Conservation (phyloP, 2,888 invertebrate species). For the Maniola hyperantus region DNA sequence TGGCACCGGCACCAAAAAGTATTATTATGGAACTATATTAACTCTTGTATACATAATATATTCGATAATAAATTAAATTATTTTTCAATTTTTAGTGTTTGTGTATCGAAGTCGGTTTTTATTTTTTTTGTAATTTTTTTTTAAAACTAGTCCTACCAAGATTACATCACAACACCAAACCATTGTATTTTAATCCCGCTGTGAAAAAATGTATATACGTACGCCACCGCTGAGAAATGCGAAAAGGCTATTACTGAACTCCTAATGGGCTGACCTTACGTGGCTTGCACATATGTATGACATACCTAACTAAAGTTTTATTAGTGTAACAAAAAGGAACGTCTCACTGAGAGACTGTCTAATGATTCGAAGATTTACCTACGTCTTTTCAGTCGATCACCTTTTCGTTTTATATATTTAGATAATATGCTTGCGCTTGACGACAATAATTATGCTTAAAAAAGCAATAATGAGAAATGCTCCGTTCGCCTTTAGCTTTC, state of each 20-base stretch:
- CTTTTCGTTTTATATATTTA: too few relatives aligned
- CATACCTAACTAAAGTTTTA: conserved; percentile 39
- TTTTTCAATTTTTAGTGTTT: too few relatives aligned
- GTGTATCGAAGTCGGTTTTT: too few relatives aligned
- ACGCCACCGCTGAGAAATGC: conserved; percentile 55
- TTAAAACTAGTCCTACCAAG: conserved; percentile 20
- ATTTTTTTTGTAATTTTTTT: too few relatives aligned
- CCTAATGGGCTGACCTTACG: conserved; percentile 40
- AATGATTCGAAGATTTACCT: conserved; percentile 5
- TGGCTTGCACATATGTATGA: conserved; percentile 27
- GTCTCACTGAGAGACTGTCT: neutral
- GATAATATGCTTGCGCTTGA: too few relatives aligned
- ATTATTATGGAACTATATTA: too few relatives aligned
- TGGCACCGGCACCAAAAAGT: too few relatives aligned
- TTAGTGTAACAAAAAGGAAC: conserved; percentile 27
- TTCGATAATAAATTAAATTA: too few relatives aligned
- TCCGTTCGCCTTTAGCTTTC: too few relatives aligned
- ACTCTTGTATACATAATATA: too few relatives aligned
- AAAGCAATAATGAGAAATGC: too few relatives aligned
- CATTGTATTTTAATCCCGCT: conserved; percentile 41
- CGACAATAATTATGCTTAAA: too few relatives aligned
- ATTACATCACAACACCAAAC: conserved; percentile 32
- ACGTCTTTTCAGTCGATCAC: neutral
- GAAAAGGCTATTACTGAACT: conserved; percentile 60
- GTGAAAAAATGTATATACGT: conserved; percentile 40